These are phyloP conservation scores for Eulemur macaco DNA, from an alignment of 2,113 vertebrate species.

Conservation along the genomic window DNA sequence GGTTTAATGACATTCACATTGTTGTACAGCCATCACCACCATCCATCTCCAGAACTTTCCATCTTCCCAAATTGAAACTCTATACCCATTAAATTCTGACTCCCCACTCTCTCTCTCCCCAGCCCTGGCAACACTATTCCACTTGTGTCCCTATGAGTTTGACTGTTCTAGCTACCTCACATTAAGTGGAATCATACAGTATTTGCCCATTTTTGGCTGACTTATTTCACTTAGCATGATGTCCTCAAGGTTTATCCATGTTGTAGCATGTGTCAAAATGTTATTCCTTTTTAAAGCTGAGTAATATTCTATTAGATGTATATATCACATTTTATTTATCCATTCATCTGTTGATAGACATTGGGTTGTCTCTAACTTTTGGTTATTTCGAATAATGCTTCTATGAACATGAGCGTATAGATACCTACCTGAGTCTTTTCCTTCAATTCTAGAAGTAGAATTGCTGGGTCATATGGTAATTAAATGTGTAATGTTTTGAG, in stretches of 20 bases:
- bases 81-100: background rate
- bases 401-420: background rate
- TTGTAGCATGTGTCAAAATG: background rate
- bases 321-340: background rate
- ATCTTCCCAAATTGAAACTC: background rate
- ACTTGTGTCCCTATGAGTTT: background rate
- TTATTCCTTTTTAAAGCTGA: background rate
- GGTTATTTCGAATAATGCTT: background rate
- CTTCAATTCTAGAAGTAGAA: background rate
- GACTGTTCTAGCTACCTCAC: background rate
- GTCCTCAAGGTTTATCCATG: background rate
- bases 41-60: background rate
- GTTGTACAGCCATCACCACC: background rate
- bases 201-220: background rate
- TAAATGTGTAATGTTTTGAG: background rate
- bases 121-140: background rate
- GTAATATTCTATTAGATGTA: background rate
- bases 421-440: background rate
- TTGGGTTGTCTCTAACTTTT: conserved; percentile 3
- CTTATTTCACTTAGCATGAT: background rate
- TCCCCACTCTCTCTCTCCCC: background rate
- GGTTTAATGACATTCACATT: background rate
- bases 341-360: background rate
- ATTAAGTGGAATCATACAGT: background rate
- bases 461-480: background rate